Evolutionary conservation across 2,888 invertebrate species (phyloP).

Genomic region (Flabesymbios commensalis): DNA sequence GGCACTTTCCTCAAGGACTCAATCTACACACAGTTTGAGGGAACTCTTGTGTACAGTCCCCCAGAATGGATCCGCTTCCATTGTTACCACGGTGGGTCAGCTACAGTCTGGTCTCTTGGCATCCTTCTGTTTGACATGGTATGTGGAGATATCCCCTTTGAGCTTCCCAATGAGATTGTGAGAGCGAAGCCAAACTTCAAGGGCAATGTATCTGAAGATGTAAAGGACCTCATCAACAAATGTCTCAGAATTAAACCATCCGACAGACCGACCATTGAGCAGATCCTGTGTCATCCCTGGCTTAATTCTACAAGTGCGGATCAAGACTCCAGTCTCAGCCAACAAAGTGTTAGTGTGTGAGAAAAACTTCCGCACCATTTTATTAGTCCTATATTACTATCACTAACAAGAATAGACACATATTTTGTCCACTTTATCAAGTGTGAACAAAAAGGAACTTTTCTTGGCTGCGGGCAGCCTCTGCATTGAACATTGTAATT

Average conservation of each 20-base stretch:
- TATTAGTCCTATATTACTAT: no score
- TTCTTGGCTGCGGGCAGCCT: no score
- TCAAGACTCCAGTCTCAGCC: no score
- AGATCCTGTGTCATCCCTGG: conserved; percentile 66
- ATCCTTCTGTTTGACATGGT: conserved; percentile 70
- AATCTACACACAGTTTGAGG: conserved; percentile 69
- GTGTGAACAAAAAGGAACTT: no score
- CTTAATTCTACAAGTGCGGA: conserved; percentile 46
- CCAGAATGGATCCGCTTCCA: conserved; percentile 69
- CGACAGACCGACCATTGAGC: conserved; percentile 64
- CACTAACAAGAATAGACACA: no score
- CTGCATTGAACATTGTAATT: no score
- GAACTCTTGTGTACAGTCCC: conserved; percentile 70
- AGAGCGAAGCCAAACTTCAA: conserved; percentile 53
- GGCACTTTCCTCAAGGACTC: conserved; percentile 66
- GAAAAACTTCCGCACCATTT: no score
- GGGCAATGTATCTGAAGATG: conserved; percentile 49
- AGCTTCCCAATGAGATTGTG: conserved; percentile 64
- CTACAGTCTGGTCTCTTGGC: conserved; percentile 70
- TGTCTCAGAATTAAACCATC: conserved; percentile 65
- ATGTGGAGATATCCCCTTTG: conserved; percentile 70
- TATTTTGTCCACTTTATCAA: no score
- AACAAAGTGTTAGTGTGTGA: no score
- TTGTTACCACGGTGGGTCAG: conserved; percentile 66
- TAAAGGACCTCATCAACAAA: conserved; percentile 65